Percentiles rank a stretch among this genome's conserved stretches.
Conservation (phyloP, 2,888 invertebrate species). For the Amblyteles armatorius region DNA sequence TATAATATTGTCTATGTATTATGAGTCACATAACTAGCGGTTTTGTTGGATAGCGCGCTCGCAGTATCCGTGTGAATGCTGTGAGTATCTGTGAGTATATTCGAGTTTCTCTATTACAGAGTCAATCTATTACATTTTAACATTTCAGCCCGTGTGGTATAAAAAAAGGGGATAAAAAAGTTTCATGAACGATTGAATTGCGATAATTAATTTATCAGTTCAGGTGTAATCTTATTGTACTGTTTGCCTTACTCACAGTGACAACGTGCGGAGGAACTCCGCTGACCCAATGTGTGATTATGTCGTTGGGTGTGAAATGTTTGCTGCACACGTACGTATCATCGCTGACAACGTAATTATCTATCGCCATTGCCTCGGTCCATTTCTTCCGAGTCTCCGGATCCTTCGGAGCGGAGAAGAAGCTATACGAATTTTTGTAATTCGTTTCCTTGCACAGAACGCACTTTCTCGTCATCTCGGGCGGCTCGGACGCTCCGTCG, state of each 20-base stretch:
- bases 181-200: background rate
- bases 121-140: background rate
- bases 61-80: too few species aligned
- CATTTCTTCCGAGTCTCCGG: slow-evolving; percentile 79
- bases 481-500: background rate
- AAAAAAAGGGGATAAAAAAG: background rate
- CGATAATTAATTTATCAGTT: background rate
- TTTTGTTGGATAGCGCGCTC: too few species aligned
- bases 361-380: slow-evolving; percentile 79
- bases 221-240: background rate
- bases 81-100: too few species aligned
- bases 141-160: background rate
- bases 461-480: slow-evolving; percentile 81
- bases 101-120: too few species aligned
- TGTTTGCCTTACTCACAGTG: slow-evolving; percentile 73
- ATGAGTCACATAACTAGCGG: too few species aligned
- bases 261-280: slow-evolving; percentile 82
- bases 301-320: slow-evolving; percentile 80
- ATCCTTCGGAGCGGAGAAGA: slow-evolving; percentile 82
- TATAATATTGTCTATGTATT: too few species aligned
- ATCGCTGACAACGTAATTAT: slow-evolving; percentile 79
- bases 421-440: slow-evolving; percentile 81
- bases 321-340: slow-evolving; percentile 82
- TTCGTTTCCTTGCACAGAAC: slow-evolving; percentile 81
- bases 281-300: slow-evolving; percentile 82